Evolutionary conservation across 2,888 invertebrate species (phyloP).

Genomic region (Drosophila stalkeri): DNA sequence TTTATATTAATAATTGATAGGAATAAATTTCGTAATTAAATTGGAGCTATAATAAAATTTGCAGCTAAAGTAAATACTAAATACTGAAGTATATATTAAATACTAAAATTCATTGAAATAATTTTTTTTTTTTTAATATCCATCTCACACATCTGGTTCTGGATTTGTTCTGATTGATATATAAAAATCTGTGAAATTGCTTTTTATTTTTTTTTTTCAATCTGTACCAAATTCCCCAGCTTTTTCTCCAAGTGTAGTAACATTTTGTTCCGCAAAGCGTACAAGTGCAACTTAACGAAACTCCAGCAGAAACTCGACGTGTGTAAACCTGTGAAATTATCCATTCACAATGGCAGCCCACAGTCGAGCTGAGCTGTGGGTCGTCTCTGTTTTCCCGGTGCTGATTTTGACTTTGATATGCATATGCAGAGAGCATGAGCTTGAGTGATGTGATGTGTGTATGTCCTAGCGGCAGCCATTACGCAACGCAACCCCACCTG

Average conservation of each 20-base stretch:
- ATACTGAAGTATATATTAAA: too few species aligned
- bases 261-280: conserved; percentile 12
- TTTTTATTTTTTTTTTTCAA: background rate
- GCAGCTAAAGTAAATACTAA: too few species aligned
- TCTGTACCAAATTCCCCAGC: background rate
- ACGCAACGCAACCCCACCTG: conserved; percentile 31
- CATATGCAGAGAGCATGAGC: conserved; percentile 38
- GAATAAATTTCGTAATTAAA: too few species aligned
- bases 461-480: conserved; percentile 19
- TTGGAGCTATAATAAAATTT: too few species aligned
- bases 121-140: too few species aligned
- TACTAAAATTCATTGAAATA: too few species aligned
- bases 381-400: conserved; percentile 51
- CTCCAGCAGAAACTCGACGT: conserved; percentile 26
- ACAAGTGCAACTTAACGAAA: conserved; percentile 47
- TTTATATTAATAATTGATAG: too few species aligned
- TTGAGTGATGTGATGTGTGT: conserved; percentile 64
- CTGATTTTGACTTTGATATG: conserved; percentile 80
- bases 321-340: conserved; percentile 59
- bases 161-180: background rate
- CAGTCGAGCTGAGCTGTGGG: conserved; percentile 40
- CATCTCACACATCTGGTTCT: too few species aligned
- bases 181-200: background rate
- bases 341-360: conserved; percentile 51
- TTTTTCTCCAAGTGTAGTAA: background rate